These are phyloP conservation scores for Catocala nupta DNA, from an alignment of 2,888 invertebrate genomes.

Conservation along the genomic window DNA sequence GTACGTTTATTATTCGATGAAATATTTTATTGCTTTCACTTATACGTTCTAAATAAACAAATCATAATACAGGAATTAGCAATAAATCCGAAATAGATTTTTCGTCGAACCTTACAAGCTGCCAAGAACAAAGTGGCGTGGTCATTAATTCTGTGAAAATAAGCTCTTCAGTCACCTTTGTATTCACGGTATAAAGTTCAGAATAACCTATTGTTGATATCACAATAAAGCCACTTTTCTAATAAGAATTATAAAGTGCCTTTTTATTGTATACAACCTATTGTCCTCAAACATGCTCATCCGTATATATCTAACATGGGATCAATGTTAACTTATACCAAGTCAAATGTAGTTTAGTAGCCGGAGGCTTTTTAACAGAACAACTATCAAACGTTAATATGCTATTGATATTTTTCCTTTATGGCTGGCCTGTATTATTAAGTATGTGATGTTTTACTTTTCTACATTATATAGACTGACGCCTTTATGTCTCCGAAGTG, in stretches of 20 bases:
- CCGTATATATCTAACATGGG: background rate
- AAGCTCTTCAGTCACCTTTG: conserved; percentile 32
- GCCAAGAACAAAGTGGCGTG: conserved; percentile 26
- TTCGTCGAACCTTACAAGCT: conserved; percentile 13
- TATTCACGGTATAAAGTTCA: conserved; percentile 26
- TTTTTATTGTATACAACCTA: background rate
- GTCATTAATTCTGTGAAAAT: conserved; percentile 25
- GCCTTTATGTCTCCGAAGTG: too few species aligned
- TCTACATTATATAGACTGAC: too few species aligned
- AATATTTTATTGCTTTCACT: conserved; percentile 2
- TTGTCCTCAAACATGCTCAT: too few species aligned
- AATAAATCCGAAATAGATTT: conserved; percentile 15
- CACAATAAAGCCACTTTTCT: conserved; percentile 37
- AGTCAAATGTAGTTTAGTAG: too few species aligned
- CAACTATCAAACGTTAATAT: too few species aligned
- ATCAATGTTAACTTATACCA: background rate
- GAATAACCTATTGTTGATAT: conserved; percentile 38
- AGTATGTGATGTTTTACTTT: too few species aligned
- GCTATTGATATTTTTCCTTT: too few species aligned
- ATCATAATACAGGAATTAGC: background rate
- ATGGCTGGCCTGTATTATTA: too few species aligned
- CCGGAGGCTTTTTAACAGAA: too few species aligned
- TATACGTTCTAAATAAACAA: background rate
- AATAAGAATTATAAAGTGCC: conserved; percentile 28
- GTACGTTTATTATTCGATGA: background rate